Evolutionary conservation across 2,113 vertebrate species (phyloP).

Genomic region (Gobio gobio): DNA sequence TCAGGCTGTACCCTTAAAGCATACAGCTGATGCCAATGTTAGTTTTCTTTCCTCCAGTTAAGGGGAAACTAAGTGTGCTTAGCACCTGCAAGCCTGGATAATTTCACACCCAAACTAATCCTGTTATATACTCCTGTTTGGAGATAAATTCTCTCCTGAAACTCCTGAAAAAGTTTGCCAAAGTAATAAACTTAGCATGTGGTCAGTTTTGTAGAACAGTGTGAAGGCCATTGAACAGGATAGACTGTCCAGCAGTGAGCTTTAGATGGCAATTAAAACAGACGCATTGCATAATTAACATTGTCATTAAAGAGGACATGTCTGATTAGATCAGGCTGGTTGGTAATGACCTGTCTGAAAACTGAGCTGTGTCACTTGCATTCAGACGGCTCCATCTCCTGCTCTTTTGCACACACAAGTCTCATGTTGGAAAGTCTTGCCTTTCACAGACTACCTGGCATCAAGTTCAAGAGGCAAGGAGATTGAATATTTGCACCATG

Average conservation of each 20-base stretch:
- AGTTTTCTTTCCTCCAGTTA: background rate
- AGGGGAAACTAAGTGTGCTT: background rate
- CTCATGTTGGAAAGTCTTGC: slow-evolving; percentile 29
- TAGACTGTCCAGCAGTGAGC: slow-evolving; percentile 10
- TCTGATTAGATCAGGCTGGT: slow-evolving; percentile 53
- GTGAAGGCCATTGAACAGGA: slow-evolving; percentile 38
- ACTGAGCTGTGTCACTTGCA: slow-evolving; percentile 7
- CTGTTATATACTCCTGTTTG: background rate
- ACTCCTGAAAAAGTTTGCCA: background rate
- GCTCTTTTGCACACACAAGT: background rate
- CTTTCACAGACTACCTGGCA: background rate
- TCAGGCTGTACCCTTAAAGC: background rate
- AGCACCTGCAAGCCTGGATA: background rate
- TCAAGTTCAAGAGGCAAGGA: background rate
- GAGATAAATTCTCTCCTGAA: background rate
- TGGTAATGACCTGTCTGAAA: slow-evolving; percentile 39
- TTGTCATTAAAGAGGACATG: slow-evolving; percentile 33
- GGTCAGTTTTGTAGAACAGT: background rate
- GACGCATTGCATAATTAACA: slow-evolving; percentile 49
- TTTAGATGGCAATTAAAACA: slow-evolving; percentile 47
- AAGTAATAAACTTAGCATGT: background rate
- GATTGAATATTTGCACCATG: background rate
- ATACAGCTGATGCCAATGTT: background rate
- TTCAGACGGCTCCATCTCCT: background rate
- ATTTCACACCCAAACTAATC: background rate